Percentiles rank a stretch among this genome's conserved stretches.
Conservation (phyloP, 23 tunicate species). For the Halocynthia aurantium region DNA sequence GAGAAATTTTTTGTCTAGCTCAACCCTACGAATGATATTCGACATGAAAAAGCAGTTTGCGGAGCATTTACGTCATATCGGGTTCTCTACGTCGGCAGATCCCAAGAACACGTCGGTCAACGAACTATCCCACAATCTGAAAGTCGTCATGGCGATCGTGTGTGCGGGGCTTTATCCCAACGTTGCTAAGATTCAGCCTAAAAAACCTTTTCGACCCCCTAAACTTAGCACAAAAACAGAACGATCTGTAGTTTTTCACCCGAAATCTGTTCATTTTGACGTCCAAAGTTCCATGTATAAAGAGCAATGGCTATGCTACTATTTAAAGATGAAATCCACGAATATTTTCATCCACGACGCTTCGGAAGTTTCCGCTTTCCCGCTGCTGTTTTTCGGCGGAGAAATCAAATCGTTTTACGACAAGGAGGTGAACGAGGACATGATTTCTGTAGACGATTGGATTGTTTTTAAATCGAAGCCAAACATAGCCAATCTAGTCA, state of each 20-base stretch:
- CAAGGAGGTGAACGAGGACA: conserved; percentile 29
- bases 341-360: conserved; percentile 48
- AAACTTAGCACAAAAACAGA: conserved; percentile 44
- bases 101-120: conserved; percentile 23
- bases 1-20: conserved; percentile 46
- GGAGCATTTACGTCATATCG: conserved; percentile 33
- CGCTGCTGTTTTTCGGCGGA: conserved; percentile 81
- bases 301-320: conserved; percentile 80
- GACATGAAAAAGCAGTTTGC: conserved; percentile 75
- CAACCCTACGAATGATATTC: conserved; percentile 43
- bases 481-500: conserved; percentile 45
- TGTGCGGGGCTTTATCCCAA: conserved; percentile 87
- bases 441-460: conserved; percentile 74
- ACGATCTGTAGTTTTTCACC: conserved; percentile 51
- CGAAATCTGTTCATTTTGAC: conserved; percentile 55
- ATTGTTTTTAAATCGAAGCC: conserved; percentile 54
- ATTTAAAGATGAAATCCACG: conserved; percentile 63
- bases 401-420: conserved; percentile 33
- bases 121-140: conserved; percentile 25
- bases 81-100: conserved; percentile 29
- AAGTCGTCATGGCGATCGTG: conserved; percentile 52
- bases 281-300: conserved; percentile 18
- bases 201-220: conserved; percentile 29
- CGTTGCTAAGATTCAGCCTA: conserved; percentile 34
- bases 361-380: conserved; percentile 56